A percentile compares a stretch with the other conserved stretches of the same genome.
Conservation (phyloP, 2,888 invertebrate species). For the Didymodactylos carnosus region DNA sequence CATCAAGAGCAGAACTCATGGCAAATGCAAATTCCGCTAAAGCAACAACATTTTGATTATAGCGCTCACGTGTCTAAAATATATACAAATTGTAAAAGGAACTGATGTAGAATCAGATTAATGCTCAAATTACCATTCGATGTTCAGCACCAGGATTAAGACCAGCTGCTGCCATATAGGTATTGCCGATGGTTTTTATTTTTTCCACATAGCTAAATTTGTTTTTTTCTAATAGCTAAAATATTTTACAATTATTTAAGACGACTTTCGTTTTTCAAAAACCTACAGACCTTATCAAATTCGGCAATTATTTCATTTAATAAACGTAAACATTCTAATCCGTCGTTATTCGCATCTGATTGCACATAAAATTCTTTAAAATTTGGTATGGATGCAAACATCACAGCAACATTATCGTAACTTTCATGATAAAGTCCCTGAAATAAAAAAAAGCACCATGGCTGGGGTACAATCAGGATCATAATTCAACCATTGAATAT, state of each 20-base stretch:
- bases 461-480: not conserved
- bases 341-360: constrained; percentile 86
- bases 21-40: constrained; percentile 77
- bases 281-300: constrained; percentile 55
- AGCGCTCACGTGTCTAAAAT: constrained; percentile 34
- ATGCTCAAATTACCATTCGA: not conserved
- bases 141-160: constrained; percentile 43
- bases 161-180: constrained; percentile 91
- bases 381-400: constrained; percentile 95
- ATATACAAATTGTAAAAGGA: not conserved
- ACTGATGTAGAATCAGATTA: not conserved
- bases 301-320: constrained; percentile 94
- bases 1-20: constrained; percentile 63
- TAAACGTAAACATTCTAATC: constrained; percentile 71
- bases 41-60: constrained; percentile 19
- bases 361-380: constrained; percentile 91
- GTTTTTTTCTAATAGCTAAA: constrained; percentile 64
- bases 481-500: no score
- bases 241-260: constrained; percentile 17
- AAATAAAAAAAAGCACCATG: not conserved
- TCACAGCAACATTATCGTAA: constrained; percentile 76
- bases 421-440: constrained; percentile 56
- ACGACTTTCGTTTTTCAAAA: not conserved
- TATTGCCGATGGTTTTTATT: constrained; percentile 91
- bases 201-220: constrained; percentile 90